phyloP scores from a whole-genome alignment of 2,113 vertebrate species.

The Poeciliopsis retropinna region DNA sequence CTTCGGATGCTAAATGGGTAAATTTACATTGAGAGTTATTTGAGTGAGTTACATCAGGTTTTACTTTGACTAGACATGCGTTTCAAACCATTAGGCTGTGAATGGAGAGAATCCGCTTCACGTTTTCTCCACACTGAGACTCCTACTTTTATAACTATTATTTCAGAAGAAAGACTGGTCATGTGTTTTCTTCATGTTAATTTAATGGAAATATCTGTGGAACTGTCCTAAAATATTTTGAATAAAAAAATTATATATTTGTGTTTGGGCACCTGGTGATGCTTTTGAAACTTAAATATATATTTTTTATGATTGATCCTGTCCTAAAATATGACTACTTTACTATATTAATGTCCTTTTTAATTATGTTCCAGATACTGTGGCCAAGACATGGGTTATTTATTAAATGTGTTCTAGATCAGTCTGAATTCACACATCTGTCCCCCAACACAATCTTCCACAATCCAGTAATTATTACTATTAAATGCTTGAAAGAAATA shows the following conservation, averaged over 20 bases:
- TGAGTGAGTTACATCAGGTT: not conserved
- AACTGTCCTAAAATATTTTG: constrained; percentile 26
- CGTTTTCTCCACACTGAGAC: not conserved
- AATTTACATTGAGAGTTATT: not conserved
- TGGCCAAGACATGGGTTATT: not conserved
- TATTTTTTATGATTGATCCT: not conserved
- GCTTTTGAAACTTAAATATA: not conserved
- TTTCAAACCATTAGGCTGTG: too few species aligned
- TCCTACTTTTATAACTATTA: not conserved
- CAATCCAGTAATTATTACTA: not conserved
- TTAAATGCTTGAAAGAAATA: not conserved
- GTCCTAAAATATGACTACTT: not conserved
- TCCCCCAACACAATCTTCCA: not conserved
- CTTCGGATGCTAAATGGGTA: constrained; percentile 3
- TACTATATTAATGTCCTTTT: not conserved
- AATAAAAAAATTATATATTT: constrained; percentile 37
- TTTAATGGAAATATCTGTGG: constrained; percentile 5
- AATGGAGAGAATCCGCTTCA: not conserved
- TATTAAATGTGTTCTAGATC: not conserved
- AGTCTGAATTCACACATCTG: not conserved
- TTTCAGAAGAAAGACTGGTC: not conserved
- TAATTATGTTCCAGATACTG: not conserved
- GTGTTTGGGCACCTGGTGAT: not conserved
- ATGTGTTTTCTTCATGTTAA: constrained; percentile 9
- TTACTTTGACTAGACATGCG: too few species aligned